A percentile compares a stretch with the other conserved stretches of the same genome.
phyloP scores from a whole-genome alignment of 2,888 invertebrate species.

The Acanthosepion esculentum region DNA sequence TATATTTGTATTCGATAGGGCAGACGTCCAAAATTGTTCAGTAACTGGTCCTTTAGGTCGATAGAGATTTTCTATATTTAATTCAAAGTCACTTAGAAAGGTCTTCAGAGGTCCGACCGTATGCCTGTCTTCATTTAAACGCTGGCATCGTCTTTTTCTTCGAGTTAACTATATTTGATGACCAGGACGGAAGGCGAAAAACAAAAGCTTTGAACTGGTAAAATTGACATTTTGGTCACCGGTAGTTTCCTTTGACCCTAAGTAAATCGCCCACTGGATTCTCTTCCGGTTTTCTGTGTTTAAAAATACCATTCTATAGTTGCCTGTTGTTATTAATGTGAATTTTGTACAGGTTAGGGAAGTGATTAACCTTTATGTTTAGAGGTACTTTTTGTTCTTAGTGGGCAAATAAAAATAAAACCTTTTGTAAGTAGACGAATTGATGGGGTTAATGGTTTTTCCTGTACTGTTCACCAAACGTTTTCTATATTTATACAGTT shows the following conservation, averaged over 20 bases:
- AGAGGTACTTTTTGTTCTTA: too few species aligned
- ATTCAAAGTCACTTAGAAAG: constrained; percentile 25
- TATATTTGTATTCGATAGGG: background rate
- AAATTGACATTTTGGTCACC: background rate
- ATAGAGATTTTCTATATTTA: constrained; percentile 8
- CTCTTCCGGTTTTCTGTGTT: background rate
- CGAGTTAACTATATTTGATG: constrained; percentile 33
- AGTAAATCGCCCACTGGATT: background rate
- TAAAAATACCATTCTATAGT: background rate
- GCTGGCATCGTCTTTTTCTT: background rate
- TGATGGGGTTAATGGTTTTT: too few species aligned
- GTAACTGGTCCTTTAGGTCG: background rate
- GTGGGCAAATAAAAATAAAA: too few species aligned
- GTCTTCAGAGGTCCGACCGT: background rate
- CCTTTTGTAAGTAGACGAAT: too few species aligned
- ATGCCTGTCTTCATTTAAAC: background rate
- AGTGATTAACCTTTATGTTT: too few species aligned
- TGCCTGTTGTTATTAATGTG: background rate
- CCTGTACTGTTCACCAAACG: too few species aligned
- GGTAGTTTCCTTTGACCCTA: background rate
- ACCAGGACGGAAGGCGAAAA: background rate
- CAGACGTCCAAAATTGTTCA: background rate
- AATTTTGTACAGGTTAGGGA: background rate
- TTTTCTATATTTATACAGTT: too few species aligned
- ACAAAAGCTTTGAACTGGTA: background rate